Conservation (phyloP, 2,888 invertebrate genomes). For the Trissolcus japonicus region DNA sequence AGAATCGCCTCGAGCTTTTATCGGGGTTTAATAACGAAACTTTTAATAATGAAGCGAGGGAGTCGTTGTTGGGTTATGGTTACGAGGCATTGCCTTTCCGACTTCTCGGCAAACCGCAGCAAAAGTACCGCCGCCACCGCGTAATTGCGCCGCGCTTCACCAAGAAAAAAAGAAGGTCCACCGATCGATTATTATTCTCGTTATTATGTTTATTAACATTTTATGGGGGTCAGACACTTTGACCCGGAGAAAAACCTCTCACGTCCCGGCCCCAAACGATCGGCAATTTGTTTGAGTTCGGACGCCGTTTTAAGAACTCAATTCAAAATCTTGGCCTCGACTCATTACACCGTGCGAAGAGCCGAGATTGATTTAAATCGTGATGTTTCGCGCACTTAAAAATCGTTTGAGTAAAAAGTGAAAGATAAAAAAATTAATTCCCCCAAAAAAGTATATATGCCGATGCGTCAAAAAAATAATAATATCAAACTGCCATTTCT, state of each 20-base stretch:
- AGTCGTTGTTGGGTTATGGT: slow-evolving; percentile 71
- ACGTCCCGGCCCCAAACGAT: slow-evolving; percentile 40
- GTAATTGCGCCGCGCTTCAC: slow-evolving; percentile 70
- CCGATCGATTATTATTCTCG: slow-evolving; percentile 57
- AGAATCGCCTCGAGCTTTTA: slow-evolving; percentile 66
- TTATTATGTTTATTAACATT: slow-evolving; percentile 53
- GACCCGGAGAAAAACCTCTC: slow-evolving; percentile 29
- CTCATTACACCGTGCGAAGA: slow-evolving; percentile 17
- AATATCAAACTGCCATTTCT: neutral
- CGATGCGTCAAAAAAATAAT: neutral
- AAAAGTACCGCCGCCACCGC: slow-evolving; percentile 73
- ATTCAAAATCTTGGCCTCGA: slow-evolving; percentile 14
- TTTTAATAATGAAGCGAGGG: slow-evolving; percentile 75
- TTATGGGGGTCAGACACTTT: slow-evolving; percentile 34
- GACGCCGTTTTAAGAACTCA: slow-evolving; percentile 47
- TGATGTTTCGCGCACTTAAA: too few relatives aligned
- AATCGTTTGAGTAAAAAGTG: too few relatives aligned
- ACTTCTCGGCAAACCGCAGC: slow-evolving; percentile 68
- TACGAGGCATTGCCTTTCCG: slow-evolving; percentile 55
- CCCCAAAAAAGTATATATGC: neutral
- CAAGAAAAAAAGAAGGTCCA: slow-evolving; percentile 31
- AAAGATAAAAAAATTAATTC: neutral
- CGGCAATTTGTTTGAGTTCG: slow-evolving; percentile 47
- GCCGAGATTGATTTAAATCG: neutral
- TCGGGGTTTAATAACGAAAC: slow-evolving; percentile 68